These are phyloP conservation scores for Malacoraja senta DNA, from an alignment of 2,797 vertebrate genomes.

Conservation along the genomic window DNA sequence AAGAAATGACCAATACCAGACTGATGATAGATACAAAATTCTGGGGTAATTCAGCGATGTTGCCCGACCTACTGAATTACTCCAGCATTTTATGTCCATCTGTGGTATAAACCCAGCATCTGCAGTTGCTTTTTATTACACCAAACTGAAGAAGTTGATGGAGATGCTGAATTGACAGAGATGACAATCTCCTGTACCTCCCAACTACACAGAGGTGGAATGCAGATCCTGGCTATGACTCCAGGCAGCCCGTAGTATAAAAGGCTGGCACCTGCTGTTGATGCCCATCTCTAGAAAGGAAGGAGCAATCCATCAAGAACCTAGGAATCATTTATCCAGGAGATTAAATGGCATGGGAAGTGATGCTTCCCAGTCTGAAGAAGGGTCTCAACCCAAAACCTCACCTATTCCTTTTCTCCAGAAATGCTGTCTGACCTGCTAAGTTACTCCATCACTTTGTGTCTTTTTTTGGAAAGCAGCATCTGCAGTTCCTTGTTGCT, in stretches of 20 bases:
- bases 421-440: too few species aligned
- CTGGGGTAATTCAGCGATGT: too few species aligned
- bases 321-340: background rate
- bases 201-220: background rate
- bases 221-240: background rate
- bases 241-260: background rate
- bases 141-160: background rate
- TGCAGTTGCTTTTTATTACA: too few species aligned
- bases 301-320: background rate
- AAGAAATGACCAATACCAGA: background rate
- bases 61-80: too few species aligned
- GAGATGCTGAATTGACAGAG: background rate
- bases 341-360: background rate
- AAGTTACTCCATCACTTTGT: too few species aligned
- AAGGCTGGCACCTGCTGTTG: background rate
- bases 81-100: too few species aligned
- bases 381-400: too few species aligned
- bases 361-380: too few species aligned
- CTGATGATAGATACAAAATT: background rate
- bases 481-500: too few species aligned
- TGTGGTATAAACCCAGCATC: too few species aligned
- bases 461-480: too few species aligned
- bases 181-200: background rate
- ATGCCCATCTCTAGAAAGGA: background rate
- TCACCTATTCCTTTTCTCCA: too few species aligned